Evolutionary conservation across 2,888 invertebrate species (phyloP), one percentile per base, ranked within the genome.

Genomic region (Dicycla oo): DNA sequence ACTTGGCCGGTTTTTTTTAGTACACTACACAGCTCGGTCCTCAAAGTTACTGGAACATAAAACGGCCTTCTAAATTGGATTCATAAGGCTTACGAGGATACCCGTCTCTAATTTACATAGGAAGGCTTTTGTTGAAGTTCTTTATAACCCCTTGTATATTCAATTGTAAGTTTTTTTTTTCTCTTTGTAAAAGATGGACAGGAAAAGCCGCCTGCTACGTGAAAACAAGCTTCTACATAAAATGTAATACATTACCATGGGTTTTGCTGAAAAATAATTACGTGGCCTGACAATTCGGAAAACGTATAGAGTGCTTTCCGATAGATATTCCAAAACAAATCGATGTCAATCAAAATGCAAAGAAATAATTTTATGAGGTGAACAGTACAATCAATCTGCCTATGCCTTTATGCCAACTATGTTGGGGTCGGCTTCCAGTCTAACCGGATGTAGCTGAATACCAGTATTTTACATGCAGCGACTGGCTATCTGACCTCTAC

Each of bases 41-140:
- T 60, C 30, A 66, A 86, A 78, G 64, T 78, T 78, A 73, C 69
- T 67, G 13, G 58, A 75, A 81, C 74, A 79, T 58, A 70, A 40
- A 66, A 67, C 45, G 75, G 66, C 57, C 61, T 67, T 63, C 47
- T 43, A 78, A 78, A 86, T 86, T 78, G 80, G 80, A 86, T 84
- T 80, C 67, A 75, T 73, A 81, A 80, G 82, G 74, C 77, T 81
- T 78, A 69, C 61, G 62, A 69, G 53, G 57, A 78, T 76, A 58
- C 69, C 57, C 71, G 58, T 51, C 65, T 72, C 70, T 78, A 78
- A 84, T 85, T 82, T 86, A 76, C 85, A 85, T 76, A 82, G 70
- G 73, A 68, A 82, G 76, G 73, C 78, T 82, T 84, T 78, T 79
- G 79, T 84, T 78, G 23, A 67, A 82, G 66, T 78, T 85, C 68